Percentiles rank a stretch among this genome's conserved stretches.
Evolutionary conservation across 2,797 vertebrate species (phyloP).

Genomic region (Myotis vivesi): DNA sequence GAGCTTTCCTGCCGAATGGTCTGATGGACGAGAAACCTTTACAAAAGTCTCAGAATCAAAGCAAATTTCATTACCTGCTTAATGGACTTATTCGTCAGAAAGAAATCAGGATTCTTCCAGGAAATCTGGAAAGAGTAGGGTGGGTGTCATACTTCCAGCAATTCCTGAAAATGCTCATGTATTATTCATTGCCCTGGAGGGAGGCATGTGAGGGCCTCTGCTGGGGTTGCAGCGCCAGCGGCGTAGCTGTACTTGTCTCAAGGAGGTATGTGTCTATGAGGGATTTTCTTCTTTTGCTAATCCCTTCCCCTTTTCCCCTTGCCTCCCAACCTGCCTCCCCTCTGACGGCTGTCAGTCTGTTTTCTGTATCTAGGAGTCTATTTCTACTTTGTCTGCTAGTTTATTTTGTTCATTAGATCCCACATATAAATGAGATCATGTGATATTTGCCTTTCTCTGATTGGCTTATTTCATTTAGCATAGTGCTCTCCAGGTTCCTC

Average conservation of each 20-base stretch:
- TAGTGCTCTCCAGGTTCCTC: no score
- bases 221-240: not conserved
- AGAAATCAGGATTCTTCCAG: conserved; percentile 57
- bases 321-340: not conserved
- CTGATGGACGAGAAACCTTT: conserved; percentile 64
- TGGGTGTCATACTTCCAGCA: conserved; percentile 55
- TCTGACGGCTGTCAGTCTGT: not conserved
- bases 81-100: conserved; percentile 54
- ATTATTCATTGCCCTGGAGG: conserved; percentile 55
- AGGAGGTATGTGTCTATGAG: not conserved
- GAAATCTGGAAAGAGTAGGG: conserved; percentile 56
- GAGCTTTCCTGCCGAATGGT: not conserved
- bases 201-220: not conserved
- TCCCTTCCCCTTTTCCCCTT: not conserved
- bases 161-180: conserved; percentile 70
- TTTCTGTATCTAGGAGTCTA: no score
- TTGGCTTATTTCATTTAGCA: not conserved
- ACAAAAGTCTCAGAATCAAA: conserved; percentile 59
- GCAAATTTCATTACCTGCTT: conserved; percentile 52
- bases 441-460: not conserved
- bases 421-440: not conserved
- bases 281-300: not conserved
- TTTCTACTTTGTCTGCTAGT: not conserved
- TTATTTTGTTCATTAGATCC: not conserved
- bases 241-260: not conserved